Conservation (phyloP, 2,797 vertebrate genomes). For the Trachops cirrhosus region DNA sequence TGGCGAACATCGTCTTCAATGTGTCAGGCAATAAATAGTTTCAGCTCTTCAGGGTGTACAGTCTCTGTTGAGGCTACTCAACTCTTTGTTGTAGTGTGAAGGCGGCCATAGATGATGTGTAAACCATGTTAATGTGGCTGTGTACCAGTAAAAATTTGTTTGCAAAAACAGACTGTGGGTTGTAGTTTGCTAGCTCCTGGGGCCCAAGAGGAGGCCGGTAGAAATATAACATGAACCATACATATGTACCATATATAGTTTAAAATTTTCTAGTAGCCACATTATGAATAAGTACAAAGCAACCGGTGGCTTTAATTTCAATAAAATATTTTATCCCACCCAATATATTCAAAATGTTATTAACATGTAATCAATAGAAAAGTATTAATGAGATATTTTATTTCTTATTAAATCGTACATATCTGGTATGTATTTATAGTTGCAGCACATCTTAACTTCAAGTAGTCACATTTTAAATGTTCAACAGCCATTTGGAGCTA, state of each 20-base stretch:
- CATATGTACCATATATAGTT: background rate
- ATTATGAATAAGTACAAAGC: conserved; percentile 1
- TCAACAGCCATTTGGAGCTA: background rate
- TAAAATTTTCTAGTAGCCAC: background rate
- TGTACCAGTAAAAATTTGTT: conserved; percentile 26
- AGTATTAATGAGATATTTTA: background rate
- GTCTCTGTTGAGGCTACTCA: background rate
- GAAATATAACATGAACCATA: background rate
- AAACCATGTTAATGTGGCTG: too few species aligned
- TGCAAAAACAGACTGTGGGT: background rate
- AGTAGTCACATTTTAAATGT: background rate
- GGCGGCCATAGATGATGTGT: background rate
- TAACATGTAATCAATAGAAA: background rate
- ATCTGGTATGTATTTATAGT: background rate
- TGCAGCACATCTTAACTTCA: background rate
- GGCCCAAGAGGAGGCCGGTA: background rate
- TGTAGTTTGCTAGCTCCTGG: background rate
- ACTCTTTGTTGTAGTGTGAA: background rate
- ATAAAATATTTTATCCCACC: conserved; percentile 9
- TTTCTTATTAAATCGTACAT: background rate
- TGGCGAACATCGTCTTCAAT: background rate
- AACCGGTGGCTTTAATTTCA: background rate
- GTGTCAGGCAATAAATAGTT: background rate
- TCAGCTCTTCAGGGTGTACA: background rate
- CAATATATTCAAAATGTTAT: background rate